Evolutionary conservation across 1,140 invertebrate species (phyloP).

Genomic region (Sitophilus oryzae): DNA sequence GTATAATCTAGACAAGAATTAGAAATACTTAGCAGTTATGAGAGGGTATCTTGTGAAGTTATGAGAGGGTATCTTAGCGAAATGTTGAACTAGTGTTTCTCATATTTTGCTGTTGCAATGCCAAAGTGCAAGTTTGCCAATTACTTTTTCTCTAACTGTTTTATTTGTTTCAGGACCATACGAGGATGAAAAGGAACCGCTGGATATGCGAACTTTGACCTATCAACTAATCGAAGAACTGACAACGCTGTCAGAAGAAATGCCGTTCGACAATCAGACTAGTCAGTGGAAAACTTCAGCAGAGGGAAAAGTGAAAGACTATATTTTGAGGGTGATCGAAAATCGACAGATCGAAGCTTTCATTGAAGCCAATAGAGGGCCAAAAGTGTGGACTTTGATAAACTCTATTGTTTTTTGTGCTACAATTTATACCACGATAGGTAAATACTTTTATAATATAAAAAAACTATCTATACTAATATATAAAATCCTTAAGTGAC

Average conservation of each 20-base stretch:
- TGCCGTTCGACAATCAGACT: slow-evolving; percentile 36
- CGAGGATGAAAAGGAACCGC: slow-evolving; percentile 47
- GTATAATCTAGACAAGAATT: too few relatives aligned
- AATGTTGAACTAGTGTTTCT: too few relatives aligned
- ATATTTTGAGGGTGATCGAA: slow-evolving; percentile 53
- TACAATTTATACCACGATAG: slow-evolving; percentile 91
- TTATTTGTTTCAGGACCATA: slow-evolving; percentile 43
- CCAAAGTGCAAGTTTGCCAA: neutral
- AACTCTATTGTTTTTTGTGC: slow-evolving; percentile 88
- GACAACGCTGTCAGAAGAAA: slow-evolving; percentile 31
- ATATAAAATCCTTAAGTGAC: too few relatives aligned
- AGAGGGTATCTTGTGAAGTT: too few relatives aligned
- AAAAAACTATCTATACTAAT: too few relatives aligned
- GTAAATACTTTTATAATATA: too few relatives aligned
- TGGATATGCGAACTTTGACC: slow-evolving; percentile 49
- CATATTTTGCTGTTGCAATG: neutral
- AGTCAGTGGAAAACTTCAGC: slow-evolving; percentile 48
- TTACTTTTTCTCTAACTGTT: neutral
- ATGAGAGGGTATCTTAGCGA: too few relatives aligned
- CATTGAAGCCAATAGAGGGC: slow-evolving; percentile 39
- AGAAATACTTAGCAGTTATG: too few relatives aligned
- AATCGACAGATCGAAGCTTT: slow-evolving; percentile 45
- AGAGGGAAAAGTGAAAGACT: slow-evolving; percentile 45
- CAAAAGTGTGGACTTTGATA: slow-evolving; percentile 77
- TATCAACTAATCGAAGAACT: slow-evolving; percentile 41